These are phyloP conservation scores for Conus ventricosus DNA, from an alignment of 1,140 invertebrate species.

Conservation along the genomic window DNA sequence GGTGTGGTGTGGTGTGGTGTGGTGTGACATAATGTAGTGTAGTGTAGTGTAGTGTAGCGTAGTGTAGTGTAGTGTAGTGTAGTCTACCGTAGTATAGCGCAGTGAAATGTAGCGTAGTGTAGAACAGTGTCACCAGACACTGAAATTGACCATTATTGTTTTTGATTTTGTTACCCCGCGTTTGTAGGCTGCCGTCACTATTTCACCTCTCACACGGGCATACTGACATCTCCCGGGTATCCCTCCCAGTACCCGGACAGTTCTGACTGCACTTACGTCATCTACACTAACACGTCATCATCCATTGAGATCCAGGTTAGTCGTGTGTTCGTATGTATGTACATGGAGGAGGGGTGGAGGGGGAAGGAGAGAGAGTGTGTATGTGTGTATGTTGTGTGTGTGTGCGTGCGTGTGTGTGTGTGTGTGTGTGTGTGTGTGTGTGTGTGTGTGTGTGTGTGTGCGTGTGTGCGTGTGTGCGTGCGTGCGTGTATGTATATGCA, in stretches of 20 bases:
- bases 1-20: no score
- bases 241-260: constrained; percentile 25
- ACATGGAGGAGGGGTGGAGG: no score
- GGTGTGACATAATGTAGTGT: no score
- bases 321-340: not conserved
- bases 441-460: not conserved
- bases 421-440: not conserved
- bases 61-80: no score
- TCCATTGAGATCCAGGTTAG: constrained; percentile 13
- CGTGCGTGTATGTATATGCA: not conserved
- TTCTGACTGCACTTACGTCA: constrained; percentile 31
- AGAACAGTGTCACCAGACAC: no score
- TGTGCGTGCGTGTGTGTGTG: not conserved
- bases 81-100: no score
- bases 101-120: no score
- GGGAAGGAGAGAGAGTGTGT: no score
- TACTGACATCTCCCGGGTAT: not conserved
- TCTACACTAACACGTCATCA: not conserved
- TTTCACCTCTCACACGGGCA: constrained; percentile 18
- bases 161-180: not conserved
- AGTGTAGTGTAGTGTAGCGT: no score
- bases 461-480: not conserved
- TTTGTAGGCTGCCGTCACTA: constrained; percentile 25
- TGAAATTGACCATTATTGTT: not conserved
- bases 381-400: no score